These are phyloP conservation scores for Galerucella nymphaeae DNA, from an alignment of 2,888 invertebrate genomes.

Conservation along the genomic window DNA sequence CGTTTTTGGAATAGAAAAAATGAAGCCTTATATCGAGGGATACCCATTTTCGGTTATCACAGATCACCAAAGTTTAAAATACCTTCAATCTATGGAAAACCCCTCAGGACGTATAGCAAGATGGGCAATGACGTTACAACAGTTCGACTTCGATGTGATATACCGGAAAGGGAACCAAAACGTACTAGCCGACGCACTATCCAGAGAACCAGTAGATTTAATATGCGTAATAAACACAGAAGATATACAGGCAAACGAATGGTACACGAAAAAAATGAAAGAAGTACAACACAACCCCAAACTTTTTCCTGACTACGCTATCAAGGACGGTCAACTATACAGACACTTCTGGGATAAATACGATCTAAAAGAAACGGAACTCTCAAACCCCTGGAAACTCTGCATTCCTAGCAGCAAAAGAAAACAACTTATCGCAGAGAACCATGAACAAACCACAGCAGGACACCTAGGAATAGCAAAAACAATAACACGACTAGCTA, in stretches of 20 bases:
- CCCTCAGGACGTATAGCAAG: slow-evolving; percentile 28
- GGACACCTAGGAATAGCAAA: slow-evolving; percentile 38
- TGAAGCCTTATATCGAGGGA: slow-evolving; percentile 33
- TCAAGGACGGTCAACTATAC: slow-evolving; percentile 19
- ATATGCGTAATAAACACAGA: neutral
- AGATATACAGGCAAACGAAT: neutral
- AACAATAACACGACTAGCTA: neutral
- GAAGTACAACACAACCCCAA: slow-evolving; percentile 1
- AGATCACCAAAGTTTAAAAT: slow-evolving; percentile 48
- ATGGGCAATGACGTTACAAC: slow-evolving; percentile 29
- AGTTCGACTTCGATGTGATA: slow-evolving; percentile 10
- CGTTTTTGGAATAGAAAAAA: slow-evolving; percentile 49
- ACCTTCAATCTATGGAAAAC: slow-evolving; percentile 38
- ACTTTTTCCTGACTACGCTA: slow-evolving; percentile 15
- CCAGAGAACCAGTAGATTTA: neutral
- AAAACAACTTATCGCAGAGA: slow-evolving; percentile 14
- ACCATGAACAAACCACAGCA: slow-evolving; percentile 18
- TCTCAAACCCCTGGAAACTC: slow-evolving; percentile 32
- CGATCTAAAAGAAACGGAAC: slow-evolving; percentile 23
- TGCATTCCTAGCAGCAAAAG: slow-evolving; percentile 22
- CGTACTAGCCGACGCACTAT: slow-evolving; percentile 14
- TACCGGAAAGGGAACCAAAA: slow-evolving; percentile 7
- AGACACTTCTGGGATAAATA: slow-evolving; percentile 2
- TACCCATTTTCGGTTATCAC: slow-evolving; percentile 48
- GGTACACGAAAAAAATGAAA: neutral